Evolutionary conservation across 2,888 invertebrate species (phyloP).

Genomic region (Phytoseiulus persimilis): DNA sequence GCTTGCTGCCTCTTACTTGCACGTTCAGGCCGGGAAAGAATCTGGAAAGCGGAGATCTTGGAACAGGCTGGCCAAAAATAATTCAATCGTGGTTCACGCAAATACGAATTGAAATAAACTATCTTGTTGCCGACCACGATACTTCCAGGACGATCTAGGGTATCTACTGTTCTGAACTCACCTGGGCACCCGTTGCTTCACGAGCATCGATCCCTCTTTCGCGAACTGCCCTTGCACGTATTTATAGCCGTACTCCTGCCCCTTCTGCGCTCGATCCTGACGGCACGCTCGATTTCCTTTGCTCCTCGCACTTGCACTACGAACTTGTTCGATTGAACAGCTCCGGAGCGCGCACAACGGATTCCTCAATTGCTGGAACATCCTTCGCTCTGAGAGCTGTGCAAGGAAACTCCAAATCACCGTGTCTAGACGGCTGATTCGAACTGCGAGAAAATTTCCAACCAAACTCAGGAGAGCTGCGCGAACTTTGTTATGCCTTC

Average conservation of each 20-base stretch:
- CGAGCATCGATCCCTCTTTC: neutral
- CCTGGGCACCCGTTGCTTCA: constrained; percentile 16
- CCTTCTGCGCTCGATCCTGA: constrained; percentile 15
- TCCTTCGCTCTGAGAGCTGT: neutral
- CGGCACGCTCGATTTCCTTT: constrained; percentile 31
- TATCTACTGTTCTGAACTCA: neutral
- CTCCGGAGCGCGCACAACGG: neutral
- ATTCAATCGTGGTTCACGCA: no score
- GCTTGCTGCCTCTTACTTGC: constrained; percentile 6
- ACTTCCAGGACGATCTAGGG: no score
- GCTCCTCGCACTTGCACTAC: neutral
- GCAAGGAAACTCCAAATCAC: neutral
- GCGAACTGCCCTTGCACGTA: neutral
- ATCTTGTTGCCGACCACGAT: no score
- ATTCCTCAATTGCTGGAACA: neutral
- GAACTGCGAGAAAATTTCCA: neutral
- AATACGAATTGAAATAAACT: no score
- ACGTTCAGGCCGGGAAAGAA: constrained; percentile 42
- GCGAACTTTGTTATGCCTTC: neutral
- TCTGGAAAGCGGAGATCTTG: constrained; percentile 43
- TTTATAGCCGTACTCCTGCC: constrained; percentile 19
- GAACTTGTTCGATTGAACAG: neutral
- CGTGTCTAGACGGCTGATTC: no score
- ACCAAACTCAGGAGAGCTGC: neutral
- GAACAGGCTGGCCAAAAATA: constrained; percentile 35